Evolutionary conservation across 2,113 vertebrate species (phyloP).

Genomic region (Calonectris borealis): DNA sequence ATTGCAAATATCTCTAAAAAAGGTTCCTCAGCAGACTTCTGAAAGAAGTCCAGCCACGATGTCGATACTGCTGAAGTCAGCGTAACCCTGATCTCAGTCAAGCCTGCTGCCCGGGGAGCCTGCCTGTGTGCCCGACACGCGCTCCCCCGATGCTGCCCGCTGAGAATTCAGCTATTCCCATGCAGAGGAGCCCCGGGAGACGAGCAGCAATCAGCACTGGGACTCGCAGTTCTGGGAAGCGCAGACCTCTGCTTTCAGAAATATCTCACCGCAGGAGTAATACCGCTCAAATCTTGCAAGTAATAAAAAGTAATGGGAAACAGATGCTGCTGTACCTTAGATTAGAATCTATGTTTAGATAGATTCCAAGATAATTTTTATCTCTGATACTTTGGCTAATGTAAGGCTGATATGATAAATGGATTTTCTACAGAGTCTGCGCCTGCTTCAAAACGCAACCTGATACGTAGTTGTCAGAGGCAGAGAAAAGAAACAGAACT

Average conservation of each 20-base stretch:
- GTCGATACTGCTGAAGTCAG: background rate
- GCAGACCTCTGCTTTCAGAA: background rate
- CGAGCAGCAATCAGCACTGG: background rate
- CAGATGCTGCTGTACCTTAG: slow-evolving; percentile 65
- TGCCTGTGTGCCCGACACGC: background rate
- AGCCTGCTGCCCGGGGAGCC: background rate
- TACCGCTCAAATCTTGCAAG: slow-evolving; percentile 47
- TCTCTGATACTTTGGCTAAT: slow-evolving; percentile 36
- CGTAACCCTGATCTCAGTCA: background rate
- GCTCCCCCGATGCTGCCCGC: background rate
- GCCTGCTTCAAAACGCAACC: background rate
- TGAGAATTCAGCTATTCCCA: slow-evolving; percentile 47
- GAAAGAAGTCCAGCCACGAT: background rate
- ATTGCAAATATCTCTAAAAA: background rate
- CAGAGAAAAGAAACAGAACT: slow-evolving; percentile 12
- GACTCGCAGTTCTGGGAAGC: slow-evolving; percentile 38
- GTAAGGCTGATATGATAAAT: slow-evolving; percentile 39
- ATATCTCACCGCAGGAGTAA: slow-evolving; percentile 45
- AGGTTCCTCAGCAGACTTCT: background rate
- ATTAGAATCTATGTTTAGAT: slow-evolving; percentile 62
- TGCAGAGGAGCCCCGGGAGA: slow-evolving; percentile 46
- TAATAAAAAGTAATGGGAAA: slow-evolving; percentile 68
- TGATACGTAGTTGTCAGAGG: background rate
- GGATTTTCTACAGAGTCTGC: background rate
- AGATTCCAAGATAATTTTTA: slow-evolving; percentile 56